Evolutionary conservation across 2,888 invertebrate species (phyloP).

Genomic region (Phyllotreta striolata): DNA sequence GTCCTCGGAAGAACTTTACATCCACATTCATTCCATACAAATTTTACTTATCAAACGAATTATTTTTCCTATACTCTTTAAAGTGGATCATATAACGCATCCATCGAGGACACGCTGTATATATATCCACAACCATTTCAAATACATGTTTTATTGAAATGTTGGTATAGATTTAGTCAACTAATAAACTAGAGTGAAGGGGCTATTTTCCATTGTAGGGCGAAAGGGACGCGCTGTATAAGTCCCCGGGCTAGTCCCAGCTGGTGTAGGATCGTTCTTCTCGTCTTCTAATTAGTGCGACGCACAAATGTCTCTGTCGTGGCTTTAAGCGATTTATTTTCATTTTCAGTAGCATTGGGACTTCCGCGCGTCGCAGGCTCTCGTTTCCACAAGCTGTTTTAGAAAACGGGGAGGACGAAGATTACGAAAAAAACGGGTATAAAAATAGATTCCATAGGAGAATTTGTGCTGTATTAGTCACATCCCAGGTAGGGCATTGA

Average conservation of each 20-base stretch:
- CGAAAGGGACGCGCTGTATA: conserved; percentile 2
- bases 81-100: too few species aligned
- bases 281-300: conserved; percentile 30
- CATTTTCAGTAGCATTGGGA: conserved; percentile 25
- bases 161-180: too few species aligned
- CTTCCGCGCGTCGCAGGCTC: not conserved
- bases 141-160: too few species aligned
- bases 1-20: conserved; percentile 7
- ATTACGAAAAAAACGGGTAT: too few species aligned
- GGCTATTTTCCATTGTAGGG: not conserved
- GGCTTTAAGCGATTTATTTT: conserved; percentile 32
- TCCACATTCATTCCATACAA: not conserved
- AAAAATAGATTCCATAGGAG: too few species aligned
- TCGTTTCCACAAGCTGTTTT: too few species aligned
- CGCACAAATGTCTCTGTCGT: conserved; percentile 33
- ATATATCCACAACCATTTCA: too few species aligned
- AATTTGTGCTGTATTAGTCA: too few species aligned
- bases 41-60: not conserved
- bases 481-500: too few species aligned
- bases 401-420: too few species aligned
- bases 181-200: not conserved
- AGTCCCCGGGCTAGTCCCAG: conserved; percentile 18
- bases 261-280: conserved; percentile 28
- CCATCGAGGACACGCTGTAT: too few species aligned
- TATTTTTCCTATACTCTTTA: too few species aligned